Evolutionary conservation across 2,797 vertebrate species (phyloP), one percentile per base, ranked within the genome.

Genomic region (Ficedula albicollis): DNA sequence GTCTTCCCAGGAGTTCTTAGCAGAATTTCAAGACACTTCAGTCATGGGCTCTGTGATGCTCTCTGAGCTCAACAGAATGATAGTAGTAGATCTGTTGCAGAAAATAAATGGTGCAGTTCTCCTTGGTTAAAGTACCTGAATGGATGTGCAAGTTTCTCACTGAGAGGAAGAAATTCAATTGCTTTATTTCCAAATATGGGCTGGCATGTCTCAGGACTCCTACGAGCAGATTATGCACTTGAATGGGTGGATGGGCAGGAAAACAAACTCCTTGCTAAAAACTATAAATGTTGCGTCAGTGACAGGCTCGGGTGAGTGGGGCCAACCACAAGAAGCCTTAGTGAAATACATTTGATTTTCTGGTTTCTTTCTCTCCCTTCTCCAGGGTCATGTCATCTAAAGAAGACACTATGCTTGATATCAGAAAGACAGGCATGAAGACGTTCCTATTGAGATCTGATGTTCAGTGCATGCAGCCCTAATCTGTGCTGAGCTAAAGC

Each of bases 391-490:
- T 39, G 27, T 90, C 83, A 84, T 84, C 76, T 76, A 43, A 94
- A 81, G 97, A 97, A 89, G 96, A 96, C 82, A 68, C 87, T 92
- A 75, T 85, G 89, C 84, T 93, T 79, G 76, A 39, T 63, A 54
- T 11, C 66, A 80, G 91, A 90, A 83, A 96, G 85, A 95, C 62
- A 88, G 84, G 95, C 43, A 11, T 58, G 90, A 94, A 93, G 96
- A 97, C 73, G 43, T 93, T 87, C 85, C 18, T 46, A 34, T 72
- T 12, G 19, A 97, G 85, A 96, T 94, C 93, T 79, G 91, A 92
- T 77, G 62, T 93, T 95, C 97, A 85, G 82, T 96, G 97, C 98
- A 97, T 97, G 95, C 92, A 88, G 27, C 95, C 58, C 95, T 32
- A 92, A 94, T 95, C 95, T 92, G 93, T 46, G 90, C 97, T 93